Evolutionary conservation across 2,113 vertebrate genomes (phyloP).

Genomic region (Channa maculata): DNA sequence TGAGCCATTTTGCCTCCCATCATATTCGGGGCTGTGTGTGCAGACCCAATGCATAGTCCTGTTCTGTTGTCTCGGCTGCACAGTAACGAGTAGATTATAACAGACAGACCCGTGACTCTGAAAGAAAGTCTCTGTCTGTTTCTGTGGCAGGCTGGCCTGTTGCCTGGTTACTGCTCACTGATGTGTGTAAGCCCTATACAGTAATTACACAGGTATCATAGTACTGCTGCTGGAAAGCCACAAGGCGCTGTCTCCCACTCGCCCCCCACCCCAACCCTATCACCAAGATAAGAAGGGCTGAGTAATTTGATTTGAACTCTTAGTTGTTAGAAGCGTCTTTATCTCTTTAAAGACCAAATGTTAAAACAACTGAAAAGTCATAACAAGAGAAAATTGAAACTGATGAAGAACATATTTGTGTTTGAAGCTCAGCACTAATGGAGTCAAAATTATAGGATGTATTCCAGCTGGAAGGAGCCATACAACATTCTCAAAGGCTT

Average conservation of each 20-base stretch:
- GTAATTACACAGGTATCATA: constrained; percentile 77
- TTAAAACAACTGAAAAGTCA: neutral
- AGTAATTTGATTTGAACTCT: constrained; percentile 38
- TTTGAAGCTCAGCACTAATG: neutral
- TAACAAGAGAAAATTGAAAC: neutral
- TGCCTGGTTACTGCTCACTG: constrained; percentile 75
- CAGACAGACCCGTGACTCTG: constrained; percentile 53
- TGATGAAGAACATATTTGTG: neutral
- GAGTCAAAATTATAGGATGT: constrained; percentile 7
- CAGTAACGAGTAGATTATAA: constrained; percentile 41
- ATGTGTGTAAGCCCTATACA: constrained; percentile 64
- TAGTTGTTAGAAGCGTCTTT: neutral
- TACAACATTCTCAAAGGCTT: neutral
- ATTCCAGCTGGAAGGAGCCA: constrained; percentile 1
- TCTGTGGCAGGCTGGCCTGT: constrained; percentile 55
- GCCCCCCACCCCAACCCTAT: constrained; percentile 1
- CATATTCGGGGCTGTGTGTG: constrained; percentile 14
- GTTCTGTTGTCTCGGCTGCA: constrained; percentile 13
- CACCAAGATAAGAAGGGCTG: constrained; percentile 37
- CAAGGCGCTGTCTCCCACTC: neutral
- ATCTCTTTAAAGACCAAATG: constrained; percentile 1
- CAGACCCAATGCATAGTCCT: constrained; percentile 12
- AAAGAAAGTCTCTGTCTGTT: constrained; percentile 51
- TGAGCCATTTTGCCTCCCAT: neutral
- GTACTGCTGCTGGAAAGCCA: constrained; percentile 46